A percentile compares a stretch with the other conserved stretches of the same genome.
These are phyloP conservation scores for Eubasilissa splendida DNA, from an alignment of 2,888 invertebrate genomes.

Conservation along the genomic window DNA sequence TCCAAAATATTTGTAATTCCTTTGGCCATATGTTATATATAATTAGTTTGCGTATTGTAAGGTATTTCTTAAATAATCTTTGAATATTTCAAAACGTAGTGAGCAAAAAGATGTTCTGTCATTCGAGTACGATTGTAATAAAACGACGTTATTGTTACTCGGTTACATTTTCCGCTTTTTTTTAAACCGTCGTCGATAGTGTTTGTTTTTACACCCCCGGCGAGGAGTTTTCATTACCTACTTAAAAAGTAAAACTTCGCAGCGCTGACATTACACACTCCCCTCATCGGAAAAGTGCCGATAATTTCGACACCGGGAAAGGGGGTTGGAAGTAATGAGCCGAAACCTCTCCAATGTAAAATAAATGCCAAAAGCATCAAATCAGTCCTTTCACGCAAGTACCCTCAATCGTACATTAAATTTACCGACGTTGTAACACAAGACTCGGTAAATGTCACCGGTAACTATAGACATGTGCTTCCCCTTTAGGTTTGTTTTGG, in stretches of 20 bases:
- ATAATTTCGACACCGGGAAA: conserved; percentile 12
- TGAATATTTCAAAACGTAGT: no score
- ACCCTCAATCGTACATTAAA: conserved; percentile 6
- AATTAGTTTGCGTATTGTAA: no score
- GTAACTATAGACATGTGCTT: conserved; percentile 36
- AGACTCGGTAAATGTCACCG: conserved; percentile 24
- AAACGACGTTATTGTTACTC: no score
- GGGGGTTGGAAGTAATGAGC: conserved; percentile 1
- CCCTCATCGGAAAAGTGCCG: background rate
- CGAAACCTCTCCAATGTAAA: conserved; percentile 3
- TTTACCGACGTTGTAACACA: conserved; percentile 6
- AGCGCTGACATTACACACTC: background rate
- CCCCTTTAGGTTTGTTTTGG: conserved; percentile 42
- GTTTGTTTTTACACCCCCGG: background rate
- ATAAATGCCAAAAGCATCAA: conserved; percentile 33
- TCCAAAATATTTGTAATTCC: no score
- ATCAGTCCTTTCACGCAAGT: conserved; percentile 8
- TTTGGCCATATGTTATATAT: no score
- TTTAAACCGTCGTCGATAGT: background rate
- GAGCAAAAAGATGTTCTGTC: no score
- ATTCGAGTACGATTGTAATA: no score
- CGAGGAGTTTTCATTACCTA: background rate
- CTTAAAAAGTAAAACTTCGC: conserved; percentile 19
- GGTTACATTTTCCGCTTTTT: no score
- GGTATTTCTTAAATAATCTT: no score